Percentiles rank a stretch among this genome's conserved stretches.
Conservation (phyloP, 37 sponge, comb jelly and placozoan genomes). For the Cliona cf. orientalis region DNA sequence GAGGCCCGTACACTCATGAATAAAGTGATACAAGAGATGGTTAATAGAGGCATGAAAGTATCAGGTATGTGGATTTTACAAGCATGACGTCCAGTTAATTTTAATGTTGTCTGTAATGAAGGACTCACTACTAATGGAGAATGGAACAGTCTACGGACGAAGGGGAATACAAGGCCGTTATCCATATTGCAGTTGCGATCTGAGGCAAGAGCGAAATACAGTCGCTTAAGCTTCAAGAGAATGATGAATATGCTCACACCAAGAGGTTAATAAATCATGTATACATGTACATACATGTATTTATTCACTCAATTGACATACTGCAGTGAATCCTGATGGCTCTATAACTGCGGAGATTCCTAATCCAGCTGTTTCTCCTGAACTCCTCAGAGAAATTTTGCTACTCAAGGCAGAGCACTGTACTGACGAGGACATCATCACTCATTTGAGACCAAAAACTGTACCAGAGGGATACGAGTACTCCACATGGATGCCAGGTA, state of each 20-base stretch:
- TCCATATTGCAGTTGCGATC: conserved; percentile 4
- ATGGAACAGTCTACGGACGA: conserved; percentile 9
- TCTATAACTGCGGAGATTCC: conserved; percentile 15
- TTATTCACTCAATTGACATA: too few relatives aligned
- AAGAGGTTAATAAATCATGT: background rate
- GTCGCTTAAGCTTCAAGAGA: background rate
- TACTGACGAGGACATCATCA: conserved; percentile 7
- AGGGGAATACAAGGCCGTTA: conserved; percentile 1
- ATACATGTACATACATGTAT: background rate
- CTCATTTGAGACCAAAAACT: background rate
- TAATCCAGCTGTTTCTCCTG: conserved; percentile 20
- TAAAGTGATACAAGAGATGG: background rate
- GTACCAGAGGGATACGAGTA: conserved; percentile 16
- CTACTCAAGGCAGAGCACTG: background rate
- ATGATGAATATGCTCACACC: background rate
- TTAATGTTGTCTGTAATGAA: background rate
- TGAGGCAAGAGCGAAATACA: conserved; percentile 5
- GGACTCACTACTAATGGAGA: conserved; percentile 26
- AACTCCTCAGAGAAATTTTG: conserved; percentile 2
- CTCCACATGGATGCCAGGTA: conserved; percentile 20
- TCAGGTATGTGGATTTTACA: background rate
- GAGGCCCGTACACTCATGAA: background rate
- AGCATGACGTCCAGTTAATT: background rate
- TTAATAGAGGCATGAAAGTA: conserved; percentile 3
- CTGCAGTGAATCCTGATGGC: conserved; percentile 3